phyloP scores from a whole-genome alignment of 2,888 invertebrate species.

The Troides helena region DNA sequence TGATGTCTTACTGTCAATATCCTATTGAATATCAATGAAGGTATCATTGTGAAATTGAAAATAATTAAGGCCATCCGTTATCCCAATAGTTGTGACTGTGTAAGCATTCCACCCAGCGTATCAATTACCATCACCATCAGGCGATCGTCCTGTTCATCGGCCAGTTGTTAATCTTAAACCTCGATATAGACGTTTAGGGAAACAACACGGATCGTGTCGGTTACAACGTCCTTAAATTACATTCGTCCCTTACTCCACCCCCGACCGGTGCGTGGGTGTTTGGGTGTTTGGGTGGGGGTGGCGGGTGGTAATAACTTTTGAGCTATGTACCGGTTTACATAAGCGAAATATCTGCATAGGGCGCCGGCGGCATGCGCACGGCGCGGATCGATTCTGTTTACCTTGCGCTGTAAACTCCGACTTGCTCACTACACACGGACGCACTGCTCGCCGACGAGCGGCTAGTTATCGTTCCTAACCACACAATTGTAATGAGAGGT shows the following conservation, averaged over 20 bases:
- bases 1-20: no score
- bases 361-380: conserved; percentile 21
- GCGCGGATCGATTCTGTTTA: conserved; percentile 16
- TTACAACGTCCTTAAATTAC: conserved; percentile 8
- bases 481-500: no score
- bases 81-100: no score
- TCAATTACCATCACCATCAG: no score
- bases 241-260: background rate
- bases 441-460: no score
- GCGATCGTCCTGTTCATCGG: background rate
- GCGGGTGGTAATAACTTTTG: conserved; percentile 7
- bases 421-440: no score
- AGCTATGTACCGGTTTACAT: conserved; percentile 23
- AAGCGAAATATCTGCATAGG: conserved; percentile 23
- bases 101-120: no score
- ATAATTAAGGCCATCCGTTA: no score
- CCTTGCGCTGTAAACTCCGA: background rate
- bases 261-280: background rate
- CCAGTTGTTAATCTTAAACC: background rate
- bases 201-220: background rate
- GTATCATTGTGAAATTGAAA: no score
- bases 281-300: no score
- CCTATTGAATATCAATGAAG: no score
- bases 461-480: no score
- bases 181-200: background rate